phyloP scores from a whole-genome alignment of 1,140 invertebrate genomes.

The Ectropis grisescens region DNA sequence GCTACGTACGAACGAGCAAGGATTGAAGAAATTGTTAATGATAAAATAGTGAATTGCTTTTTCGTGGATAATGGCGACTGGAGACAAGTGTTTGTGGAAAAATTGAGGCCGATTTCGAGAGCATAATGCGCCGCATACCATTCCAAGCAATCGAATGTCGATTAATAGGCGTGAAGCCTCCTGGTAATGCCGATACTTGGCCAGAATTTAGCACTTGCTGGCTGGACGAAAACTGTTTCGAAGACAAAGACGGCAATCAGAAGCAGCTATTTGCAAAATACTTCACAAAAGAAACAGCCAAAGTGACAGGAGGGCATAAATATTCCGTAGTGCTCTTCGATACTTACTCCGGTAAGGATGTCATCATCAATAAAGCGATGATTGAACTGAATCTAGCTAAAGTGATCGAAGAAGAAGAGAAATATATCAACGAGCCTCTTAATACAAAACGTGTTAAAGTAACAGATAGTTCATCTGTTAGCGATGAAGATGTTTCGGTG shows the following conservation, averaged over 20 bases:
- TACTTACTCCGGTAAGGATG: constrained; percentile 30
- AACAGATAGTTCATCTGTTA: no score
- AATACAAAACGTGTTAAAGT: no score
- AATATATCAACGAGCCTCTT: no score
- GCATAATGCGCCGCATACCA: constrained; percentile 41
- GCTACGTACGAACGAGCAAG: constrained; percentile 41
- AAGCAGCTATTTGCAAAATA: constrained; percentile 48
- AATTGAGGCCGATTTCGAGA: constrained; percentile 37
- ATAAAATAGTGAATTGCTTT: constrained; percentile 45
- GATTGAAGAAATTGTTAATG: constrained; percentile 27
- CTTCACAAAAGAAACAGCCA: constrained; percentile 40
- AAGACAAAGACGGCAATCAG: constrained; percentile 18
- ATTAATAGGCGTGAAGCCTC: constrained; percentile 41
- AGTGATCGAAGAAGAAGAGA: constrained; percentile 11
- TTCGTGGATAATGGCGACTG: constrained; percentile 63
- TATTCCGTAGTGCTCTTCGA: constrained; percentile 49
- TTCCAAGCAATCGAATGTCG: constrained; percentile 66
- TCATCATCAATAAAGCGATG: constrained; percentile 44
- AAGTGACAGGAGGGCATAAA: constrained; percentile 46
- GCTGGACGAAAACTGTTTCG: constrained; percentile 39
- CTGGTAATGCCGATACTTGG: constrained; percentile 38
- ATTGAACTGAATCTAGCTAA: constrained; percentile 45
- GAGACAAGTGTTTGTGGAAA: constrained; percentile 20
- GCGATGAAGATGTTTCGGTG: no score
- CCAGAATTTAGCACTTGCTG: constrained; percentile 45